Conservation (phyloP, 2,888 invertebrate species). For the Pristionchus mayeri region DNA sequence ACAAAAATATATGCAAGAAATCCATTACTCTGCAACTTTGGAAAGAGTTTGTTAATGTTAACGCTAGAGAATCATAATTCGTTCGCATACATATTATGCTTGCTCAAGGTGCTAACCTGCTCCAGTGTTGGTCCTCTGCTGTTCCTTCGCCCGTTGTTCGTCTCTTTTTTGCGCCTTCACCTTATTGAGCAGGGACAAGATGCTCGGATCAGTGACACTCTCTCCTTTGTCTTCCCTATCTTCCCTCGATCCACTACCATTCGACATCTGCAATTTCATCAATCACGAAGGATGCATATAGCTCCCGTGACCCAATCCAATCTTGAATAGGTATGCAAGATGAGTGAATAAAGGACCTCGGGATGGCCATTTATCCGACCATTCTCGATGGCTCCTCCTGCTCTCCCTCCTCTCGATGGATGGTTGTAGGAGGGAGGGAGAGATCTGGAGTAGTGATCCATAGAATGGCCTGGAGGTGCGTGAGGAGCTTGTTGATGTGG, state of each 20-base stretch:
- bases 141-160: constrained; percentile 33
- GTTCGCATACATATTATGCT: no score
- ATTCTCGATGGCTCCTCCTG: not conserved
- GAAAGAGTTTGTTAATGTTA: no score
- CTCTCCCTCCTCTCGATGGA: not conserved
- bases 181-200: not conserved
- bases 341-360: not conserved
- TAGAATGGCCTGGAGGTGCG: not conserved
- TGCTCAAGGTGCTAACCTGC: not conserved
- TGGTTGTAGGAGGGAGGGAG: not conserved
- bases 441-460: not conserved
- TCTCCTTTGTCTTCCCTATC: no score
- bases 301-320: no score
- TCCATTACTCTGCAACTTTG: not conserved
- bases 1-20: not conserved
- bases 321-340: not conserved
- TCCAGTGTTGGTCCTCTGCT: not conserved
- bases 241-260: not conserved
- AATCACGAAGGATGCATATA: not conserved
- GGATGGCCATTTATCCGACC: constrained; percentile 32
- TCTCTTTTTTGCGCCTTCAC: constrained; percentile 6
- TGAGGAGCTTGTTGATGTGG: not conserved
- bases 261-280: constrained; percentile 3
- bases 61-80: no score
- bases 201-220: not conserved